A percentile compares a stretch with the other conserved stretches of the same genome.
These are phyloP conservation scores for Euplagia quadripunctaria DNA, from an alignment of 2,888 invertebrate genomes.

Conservation along the genomic window DNA sequence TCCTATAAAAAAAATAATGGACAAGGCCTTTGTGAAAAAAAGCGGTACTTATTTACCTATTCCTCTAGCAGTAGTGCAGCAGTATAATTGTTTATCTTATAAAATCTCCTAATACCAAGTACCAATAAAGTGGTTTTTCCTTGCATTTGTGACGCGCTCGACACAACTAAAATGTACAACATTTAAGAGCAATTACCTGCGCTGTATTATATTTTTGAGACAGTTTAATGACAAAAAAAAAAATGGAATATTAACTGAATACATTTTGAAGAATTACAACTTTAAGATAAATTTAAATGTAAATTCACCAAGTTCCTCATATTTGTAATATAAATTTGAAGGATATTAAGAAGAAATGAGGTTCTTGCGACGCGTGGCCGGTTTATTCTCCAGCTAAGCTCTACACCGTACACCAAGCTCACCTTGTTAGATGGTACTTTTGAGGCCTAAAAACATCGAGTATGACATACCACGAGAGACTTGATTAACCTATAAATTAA, in stretches of 20 bases:
- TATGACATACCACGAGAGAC: too few relatives aligned
- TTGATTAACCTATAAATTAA: too few relatives aligned
- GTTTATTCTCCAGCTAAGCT: conserved; percentile 74
- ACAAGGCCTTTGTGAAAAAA: background rate
- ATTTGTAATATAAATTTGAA: conserved; percentile 36
- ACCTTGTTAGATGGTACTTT: conserved; percentile 38
- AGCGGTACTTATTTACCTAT: background rate
- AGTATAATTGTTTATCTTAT: background rate
- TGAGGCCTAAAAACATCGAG: background rate
- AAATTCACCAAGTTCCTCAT: conserved; percentile 41
- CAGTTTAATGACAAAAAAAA: background rate
- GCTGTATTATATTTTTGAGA: background rate
- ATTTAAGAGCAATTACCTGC: background rate
- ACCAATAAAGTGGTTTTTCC: background rate
- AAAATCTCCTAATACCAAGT: background rate
- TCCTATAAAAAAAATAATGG: background rate
- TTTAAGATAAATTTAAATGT: background rate
- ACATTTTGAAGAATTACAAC: background rate
- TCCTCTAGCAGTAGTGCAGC: background rate
- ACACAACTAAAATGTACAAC: background rate
- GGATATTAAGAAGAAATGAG: conserved; percentile 79
- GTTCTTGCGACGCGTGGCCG: conserved; percentile 74
- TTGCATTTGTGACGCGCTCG: background rate
- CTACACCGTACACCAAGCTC: conserved; percentile 54
- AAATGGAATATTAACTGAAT: background rate